Base-by-base conservation (phyloP, 2,797 vertebrate genomes). In the Loris lydekkerianus region DNA sequence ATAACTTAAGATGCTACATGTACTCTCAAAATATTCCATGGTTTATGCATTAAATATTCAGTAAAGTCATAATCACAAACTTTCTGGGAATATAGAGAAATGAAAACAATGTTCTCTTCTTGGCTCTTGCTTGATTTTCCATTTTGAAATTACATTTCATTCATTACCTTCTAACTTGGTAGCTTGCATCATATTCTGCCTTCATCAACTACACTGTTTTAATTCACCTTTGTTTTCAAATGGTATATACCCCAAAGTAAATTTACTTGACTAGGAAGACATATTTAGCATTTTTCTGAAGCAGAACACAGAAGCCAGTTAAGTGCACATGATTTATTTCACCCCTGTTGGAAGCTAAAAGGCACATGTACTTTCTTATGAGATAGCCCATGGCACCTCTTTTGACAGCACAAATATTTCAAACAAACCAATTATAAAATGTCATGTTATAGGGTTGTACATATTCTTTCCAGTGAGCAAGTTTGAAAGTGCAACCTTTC, bases 101-200 rank as follows among this genome's bases (percentile, higher is more conserved):
- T 96, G 25, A 89, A 94, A 90, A 82, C 81, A 2, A 93, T 78
- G 86, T 91, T 86, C 40, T 93, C 91, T 91, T 86, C 88, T 92
- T 97, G 86, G 76, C 75, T 94, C 49, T 34, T 95, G 6, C 20
- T 70, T 81, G 37, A 89, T 89, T 93, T 96, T 96, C 31, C 46
- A 94, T 84, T 96, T 97, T 78, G 89, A 91, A 95, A 94, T 95
- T 95, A 96, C 70, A 72, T 93, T 96, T 94, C 37, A 86, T 78
- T 91, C 56, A 95, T 0, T 72, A 73, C 18, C 31, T 93, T 96
- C 40, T n/a, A 88, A 82, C 82, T 43, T 80, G 70, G 89, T 88
- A 67, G 7, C 56, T 78, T 49, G 49, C 21, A 77, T 63, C 85
- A 85, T 40, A 85, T 29, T 81, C 65, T 95, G 76, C 43, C 76